A percentile compares a stretch with the other conserved stretches of the same genome.
Evolutionary conservation across 2,888 invertebrate species (phyloP).

Genomic region (Nineta flava): DNA sequence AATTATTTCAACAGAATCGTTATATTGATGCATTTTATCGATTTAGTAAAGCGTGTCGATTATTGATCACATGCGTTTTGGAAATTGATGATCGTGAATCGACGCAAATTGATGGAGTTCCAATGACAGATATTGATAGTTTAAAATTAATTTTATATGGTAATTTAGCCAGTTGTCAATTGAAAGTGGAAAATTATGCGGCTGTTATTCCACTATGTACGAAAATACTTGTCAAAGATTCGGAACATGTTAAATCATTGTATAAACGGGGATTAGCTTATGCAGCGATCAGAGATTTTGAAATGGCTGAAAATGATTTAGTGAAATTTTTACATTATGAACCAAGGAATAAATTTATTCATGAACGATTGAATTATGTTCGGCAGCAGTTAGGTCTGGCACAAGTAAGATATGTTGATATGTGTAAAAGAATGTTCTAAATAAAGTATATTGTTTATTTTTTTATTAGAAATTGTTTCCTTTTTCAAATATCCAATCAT

Average conservation of each 20-base stretch:
- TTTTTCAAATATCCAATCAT: too few species aligned
- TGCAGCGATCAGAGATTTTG: conserved; percentile 42
- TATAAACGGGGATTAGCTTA: conserved; percentile 33
- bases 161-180: conserved; percentile 70
- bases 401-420: conserved; percentile 36
- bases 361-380: conserved; percentile 38
- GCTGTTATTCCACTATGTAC: conserved; percentile 45
- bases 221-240: conserved; percentile 26
- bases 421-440: conserved; percentile 34
- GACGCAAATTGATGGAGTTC: conserved; percentile 32
- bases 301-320: conserved; percentile 44
- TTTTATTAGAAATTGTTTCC: too few species aligned
- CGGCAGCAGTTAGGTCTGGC: conserved; percentile 39
- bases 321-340: conserved; percentile 38
- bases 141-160: conserved; percentile 55
- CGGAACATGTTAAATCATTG: conserved; percentile 29
- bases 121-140: conserved; percentile 33
- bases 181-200: conserved; percentile 47
- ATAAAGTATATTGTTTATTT: too few species aligned
- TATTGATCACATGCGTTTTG: conserved; percentile 46
- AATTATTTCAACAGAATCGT: conserved; percentile 44
- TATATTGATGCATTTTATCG: conserved; percentile 51
- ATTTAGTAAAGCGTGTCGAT: conserved; percentile 59
- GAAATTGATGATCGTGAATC: conserved; percentile 29
- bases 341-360: conserved; percentile 46